phyloP scores from a whole-genome alignment of 2,113 vertebrate genomes.

The Seriola dumerili region DNA sequence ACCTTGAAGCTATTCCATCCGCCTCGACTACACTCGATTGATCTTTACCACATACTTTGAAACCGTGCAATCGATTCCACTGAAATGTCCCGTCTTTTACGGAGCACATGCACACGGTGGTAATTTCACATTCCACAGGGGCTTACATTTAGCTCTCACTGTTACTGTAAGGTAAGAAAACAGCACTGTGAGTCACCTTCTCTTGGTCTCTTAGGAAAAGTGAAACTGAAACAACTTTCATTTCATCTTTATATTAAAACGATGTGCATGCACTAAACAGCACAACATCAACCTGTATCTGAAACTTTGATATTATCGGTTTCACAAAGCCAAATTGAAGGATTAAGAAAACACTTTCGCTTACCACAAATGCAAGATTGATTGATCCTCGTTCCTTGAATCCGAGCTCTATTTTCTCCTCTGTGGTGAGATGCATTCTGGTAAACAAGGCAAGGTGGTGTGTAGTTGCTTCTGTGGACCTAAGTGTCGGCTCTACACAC shows the following conservation, averaged over 20 bases:
- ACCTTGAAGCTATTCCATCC: neutral
- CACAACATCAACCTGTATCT: neutral
- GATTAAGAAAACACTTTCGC: slow-evolving; percentile 19
- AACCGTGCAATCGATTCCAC: neutral
- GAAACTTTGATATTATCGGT: neutral
- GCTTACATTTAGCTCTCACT: slow-evolving; percentile 49
- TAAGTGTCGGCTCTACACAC: neutral
- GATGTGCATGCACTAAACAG: neutral
- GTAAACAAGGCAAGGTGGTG: neutral
- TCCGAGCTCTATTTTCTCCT: slow-evolving; percentile 70
- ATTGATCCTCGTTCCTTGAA: slow-evolving; percentile 52
- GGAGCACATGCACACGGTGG: slow-evolving; percentile 11
- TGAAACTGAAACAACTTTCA: neutral
- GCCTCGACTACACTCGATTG: neutral
- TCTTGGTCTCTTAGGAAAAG: neutral
- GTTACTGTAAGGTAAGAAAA: slow-evolving; percentile 9
- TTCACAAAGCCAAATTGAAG: neutral
- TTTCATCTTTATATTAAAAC: neutral
- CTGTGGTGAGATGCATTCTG: slow-evolving; percentile 73
- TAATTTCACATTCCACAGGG: slow-evolving; percentile 66
- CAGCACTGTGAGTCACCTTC: neutral
- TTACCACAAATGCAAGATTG: slow-evolving; percentile 74
- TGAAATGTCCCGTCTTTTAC: slow-evolving; percentile 13
- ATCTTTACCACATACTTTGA: neutral
- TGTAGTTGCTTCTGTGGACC: neutral